These are phyloP conservation scores for Marmota monax DNA, from an alignment of 2,113 vertebrate species.

Conservation along the genomic window DNA sequence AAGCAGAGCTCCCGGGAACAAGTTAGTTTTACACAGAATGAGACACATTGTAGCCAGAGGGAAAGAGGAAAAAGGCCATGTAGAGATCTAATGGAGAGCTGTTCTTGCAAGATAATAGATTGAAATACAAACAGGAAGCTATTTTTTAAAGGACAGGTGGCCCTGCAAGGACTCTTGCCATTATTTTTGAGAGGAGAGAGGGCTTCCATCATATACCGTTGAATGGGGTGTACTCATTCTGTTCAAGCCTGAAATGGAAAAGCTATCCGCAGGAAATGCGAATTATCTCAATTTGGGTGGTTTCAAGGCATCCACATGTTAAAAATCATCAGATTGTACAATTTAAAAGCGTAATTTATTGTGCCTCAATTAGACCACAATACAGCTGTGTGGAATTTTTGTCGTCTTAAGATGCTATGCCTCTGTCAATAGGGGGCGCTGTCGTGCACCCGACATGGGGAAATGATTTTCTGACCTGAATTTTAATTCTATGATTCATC, in stretches of 20 bases:
- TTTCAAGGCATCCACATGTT: neutral
- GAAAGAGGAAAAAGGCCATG: neutral
- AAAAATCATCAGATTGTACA: neutral
- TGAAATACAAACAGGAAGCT: neutral
- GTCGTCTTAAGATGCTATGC: neutral
- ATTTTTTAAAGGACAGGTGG: too few relatives aligned
- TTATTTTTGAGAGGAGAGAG: neutral
- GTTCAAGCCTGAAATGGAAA: conserved; percentile 17
- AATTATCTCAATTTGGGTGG: neutral
- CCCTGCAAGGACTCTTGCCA: neutral
- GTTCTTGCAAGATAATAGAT: neutral
- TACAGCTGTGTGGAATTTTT: neutral
- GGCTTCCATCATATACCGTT: neutral
- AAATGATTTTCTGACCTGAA: conserved; percentile 1
- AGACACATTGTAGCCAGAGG: neutral
- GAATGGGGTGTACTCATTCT: neutral
- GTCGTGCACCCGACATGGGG: neutral
- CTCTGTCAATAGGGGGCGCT: conserved; percentile 57
- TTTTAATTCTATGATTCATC: neutral
- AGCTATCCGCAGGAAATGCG: neutral
- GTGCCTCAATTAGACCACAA: neutral
- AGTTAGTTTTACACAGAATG: neutral
- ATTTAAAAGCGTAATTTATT: neutral
- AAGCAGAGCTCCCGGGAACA: neutral
- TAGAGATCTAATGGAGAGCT: neutral